Percentiles rank a stretch among this genome's conserved stretches.
Evolutionary conservation across 2,888 invertebrate species (phyloP).

Genomic region (Lydus trimaculatus): DNA sequence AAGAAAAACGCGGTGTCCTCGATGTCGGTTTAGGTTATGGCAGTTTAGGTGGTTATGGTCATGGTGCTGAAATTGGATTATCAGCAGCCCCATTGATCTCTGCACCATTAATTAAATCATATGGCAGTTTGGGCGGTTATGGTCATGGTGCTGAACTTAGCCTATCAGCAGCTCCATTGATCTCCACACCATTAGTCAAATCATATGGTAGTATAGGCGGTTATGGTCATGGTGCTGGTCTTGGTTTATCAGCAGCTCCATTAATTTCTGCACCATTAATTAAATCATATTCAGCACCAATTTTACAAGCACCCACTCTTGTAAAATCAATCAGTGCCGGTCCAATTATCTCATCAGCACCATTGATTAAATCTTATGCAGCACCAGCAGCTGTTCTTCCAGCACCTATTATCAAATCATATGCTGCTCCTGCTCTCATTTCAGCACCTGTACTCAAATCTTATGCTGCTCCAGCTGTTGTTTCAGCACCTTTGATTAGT

Average conservation of each 20-base stretch:
- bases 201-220: no score
- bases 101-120: no score
- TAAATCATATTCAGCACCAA: slow-evolving; percentile 37
- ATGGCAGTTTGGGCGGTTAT: no score
- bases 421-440: slow-evolving; percentile 35
- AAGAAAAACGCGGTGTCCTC: slow-evolving; percentile 39
- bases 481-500: slow-evolving; percentile 20
- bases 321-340: slow-evolving; percentile 21
- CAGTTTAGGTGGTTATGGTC: slow-evolving; percentile 30
- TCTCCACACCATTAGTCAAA: no score
- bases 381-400: slow-evolving; percentile 9
- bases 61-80: slow-evolving; percentile 13
- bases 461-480: slow-evolving; percentile 6
- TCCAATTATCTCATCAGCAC: slow-evolving; percentile 36
- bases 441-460: slow-evolving; percentile 35
- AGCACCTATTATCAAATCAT: slow-evolving; percentile 30
- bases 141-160: no score
- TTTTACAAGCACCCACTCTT: slow-evolving; percentile 14
- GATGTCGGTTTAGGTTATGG: slow-evolving; percentile 41
- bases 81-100: slow-evolving; percentile 35
- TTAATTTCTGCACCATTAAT: slow-evolving; percentile 32
- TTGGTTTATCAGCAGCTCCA: slow-evolving; percentile 23
- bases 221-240: slow-evolving; percentile 13
- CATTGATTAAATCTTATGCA: slow-evolving; percentile 31
- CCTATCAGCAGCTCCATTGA: background rate